Conservation (phyloP, 1,140 invertebrate genomes). For the Fopius arisanus region DNA sequence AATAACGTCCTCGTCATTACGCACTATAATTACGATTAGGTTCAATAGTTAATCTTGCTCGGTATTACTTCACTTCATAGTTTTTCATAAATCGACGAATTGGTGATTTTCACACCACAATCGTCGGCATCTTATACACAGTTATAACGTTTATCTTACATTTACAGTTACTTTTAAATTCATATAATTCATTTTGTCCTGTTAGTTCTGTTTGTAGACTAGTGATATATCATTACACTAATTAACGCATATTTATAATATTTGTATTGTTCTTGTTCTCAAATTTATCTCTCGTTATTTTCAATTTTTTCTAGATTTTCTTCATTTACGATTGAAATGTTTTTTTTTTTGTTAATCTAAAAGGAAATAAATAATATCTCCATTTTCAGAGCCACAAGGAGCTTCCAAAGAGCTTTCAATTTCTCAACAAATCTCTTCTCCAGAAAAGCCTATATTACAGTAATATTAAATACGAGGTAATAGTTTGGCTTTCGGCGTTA, state of each 20-base stretch:
- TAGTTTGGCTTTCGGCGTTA: conserved; percentile 8
- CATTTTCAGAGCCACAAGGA: background rate
- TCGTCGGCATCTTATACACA: conserved; percentile 20
- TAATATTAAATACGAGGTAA: conserved; percentile 2
- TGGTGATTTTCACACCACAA: conserved; percentile 1
- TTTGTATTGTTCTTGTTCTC: background rate
- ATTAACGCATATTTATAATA: background rate
- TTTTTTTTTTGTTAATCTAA: background rate
- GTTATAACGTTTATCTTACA: conserved; percentile 25
- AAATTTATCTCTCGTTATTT: background rate
- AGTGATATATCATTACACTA: background rate
- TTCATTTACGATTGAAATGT: background rate
- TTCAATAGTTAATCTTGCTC: conserved; percentile 22
- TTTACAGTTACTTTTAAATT: conserved; percentile 14
- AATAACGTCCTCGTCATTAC: conserved; percentile 21
- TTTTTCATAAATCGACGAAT: background rate
- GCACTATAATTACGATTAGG: conserved; percentile 9
- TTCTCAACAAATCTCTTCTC: conserved; percentile 5
- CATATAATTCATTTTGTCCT: conserved; percentile 9
- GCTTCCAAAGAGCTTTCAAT: background rate
- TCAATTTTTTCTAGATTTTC: background rate
- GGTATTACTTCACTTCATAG: conserved; percentile 12
- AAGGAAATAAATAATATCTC: background rate
- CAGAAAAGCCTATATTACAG: background rate
- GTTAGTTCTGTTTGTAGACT: conserved; percentile 17